Evolutionary conservation across 2,113 vertebrate genomes (phyloP).

Genomic region (Scatophagus argus): DNA sequence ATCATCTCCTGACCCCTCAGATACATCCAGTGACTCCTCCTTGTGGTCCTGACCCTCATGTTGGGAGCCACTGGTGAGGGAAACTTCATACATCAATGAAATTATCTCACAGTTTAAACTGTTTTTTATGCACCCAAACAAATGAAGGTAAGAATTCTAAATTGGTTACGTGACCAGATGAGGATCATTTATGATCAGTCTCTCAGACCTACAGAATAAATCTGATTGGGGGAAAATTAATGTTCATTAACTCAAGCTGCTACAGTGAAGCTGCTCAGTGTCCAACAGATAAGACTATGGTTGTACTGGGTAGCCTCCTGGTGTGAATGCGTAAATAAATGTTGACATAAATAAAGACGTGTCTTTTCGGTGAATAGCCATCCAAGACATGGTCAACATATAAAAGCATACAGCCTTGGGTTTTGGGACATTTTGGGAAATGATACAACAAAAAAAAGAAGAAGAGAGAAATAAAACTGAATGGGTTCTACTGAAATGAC

Average conservation of each 20-base stretch:
- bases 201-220: no score
- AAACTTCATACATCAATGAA: not conserved
- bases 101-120: not conserved
- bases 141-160: not conserved
- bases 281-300: no score
- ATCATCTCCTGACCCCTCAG: not conserved
- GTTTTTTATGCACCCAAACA: not conserved
- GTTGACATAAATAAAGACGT: not conserved
- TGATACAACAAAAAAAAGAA: slow-evolving; percentile 44
- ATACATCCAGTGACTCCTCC: no score
- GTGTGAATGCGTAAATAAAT: no score
- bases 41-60: not conserved
- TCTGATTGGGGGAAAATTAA: no score
- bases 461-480: slow-evolving; percentile 46
- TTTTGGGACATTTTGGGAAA: slow-evolving; percentile 32
- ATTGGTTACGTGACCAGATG: not conserved
- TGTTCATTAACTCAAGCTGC: no score
- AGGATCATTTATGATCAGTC: not conserved
- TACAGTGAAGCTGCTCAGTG: no score
- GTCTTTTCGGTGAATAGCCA: not conserved
- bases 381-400: not conserved
- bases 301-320: no score
- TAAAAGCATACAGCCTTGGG: slow-evolving; percentile 10
- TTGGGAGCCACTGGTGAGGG: not conserved
- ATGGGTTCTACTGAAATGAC: slow-evolving; percentile 35